Conservation (phyloP, 2,113 vertebrate genomes). For the Bettongia penicillata region DNA sequence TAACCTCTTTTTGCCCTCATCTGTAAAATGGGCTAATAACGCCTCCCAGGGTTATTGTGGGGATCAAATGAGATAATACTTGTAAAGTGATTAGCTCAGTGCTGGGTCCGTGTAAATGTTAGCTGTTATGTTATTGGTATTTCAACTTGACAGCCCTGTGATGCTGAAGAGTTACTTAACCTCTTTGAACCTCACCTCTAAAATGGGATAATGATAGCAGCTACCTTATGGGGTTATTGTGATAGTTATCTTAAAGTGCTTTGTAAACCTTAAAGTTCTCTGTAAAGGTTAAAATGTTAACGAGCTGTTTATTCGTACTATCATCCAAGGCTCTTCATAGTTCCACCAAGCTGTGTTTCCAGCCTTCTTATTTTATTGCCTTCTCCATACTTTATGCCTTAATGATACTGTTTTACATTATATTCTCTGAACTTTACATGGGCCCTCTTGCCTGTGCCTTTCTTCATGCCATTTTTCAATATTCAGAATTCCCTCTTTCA, state of each 20-base stretch:
- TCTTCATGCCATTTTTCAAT: not conserved
- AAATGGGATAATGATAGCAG: not conserved
- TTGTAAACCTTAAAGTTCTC: too few relatives aligned
- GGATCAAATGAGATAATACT: not conserved
- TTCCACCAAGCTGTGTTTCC: not conserved
- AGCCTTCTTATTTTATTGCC: not conserved
- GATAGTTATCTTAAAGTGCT: not conserved
- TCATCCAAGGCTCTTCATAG: not conserved
- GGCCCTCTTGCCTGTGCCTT: not conserved
- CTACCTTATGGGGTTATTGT: not conserved
- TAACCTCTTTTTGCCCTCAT: not conserved
- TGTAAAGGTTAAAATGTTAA: too few relatives aligned
- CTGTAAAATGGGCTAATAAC: too few relatives aligned
- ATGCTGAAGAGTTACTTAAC: not conserved
- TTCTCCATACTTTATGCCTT: not conserved
- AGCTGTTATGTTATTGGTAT: not conserved
- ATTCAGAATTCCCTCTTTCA: not conserved
- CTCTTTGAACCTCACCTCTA: not conserved
- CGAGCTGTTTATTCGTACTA: not conserved
- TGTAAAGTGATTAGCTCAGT: not conserved
- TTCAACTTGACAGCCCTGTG: not conserved
- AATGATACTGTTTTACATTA: not conserved
- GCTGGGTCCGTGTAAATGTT: not conserved
- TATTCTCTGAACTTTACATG: not conserved
- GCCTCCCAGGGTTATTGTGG: not conserved